These are phyloP conservation scores for Ophion ventricosus DNA, from an alignment of 2,888 invertebrate species.

Conservation along the genomic window DNA sequence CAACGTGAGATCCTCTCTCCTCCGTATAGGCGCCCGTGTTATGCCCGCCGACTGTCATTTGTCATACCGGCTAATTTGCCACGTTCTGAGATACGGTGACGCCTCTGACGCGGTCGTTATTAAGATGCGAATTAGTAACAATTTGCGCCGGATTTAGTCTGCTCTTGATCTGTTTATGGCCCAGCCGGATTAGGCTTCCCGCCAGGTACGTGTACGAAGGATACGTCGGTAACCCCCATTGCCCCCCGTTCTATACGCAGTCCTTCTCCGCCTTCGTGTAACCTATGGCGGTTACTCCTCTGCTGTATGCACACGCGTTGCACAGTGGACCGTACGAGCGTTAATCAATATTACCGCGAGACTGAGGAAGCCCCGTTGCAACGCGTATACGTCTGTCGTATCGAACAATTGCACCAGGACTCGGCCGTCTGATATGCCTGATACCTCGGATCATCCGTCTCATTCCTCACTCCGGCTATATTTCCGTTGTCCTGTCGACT, in stretches of 20 bases:
- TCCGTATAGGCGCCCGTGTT: conserved; percentile 70
- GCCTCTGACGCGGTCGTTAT: conserved; percentile 83
- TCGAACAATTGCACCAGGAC: conserved; percentile 66
- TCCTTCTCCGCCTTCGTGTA: conserved; percentile 56
- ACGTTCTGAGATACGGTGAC: conserved; percentile 83
- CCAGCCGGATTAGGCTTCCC: conserved; percentile 80
- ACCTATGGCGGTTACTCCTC: conserved; percentile 41
- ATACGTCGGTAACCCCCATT: conserved; percentile 68
- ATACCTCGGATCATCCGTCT: conserved; percentile 67
- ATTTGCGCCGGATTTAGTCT: conserved; percentile 83
- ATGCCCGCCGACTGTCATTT: conserved; percentile 79
- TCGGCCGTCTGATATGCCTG: conserved; percentile 63
- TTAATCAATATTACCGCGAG: conserved; percentile 82
- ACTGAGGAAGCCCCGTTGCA: conserved; percentile 56
- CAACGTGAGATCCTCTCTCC: conserved; percentile 37
- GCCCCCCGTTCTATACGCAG: conserved; percentile 54
- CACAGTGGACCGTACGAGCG: conserved; percentile 67
- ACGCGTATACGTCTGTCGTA: conserved; percentile 61
- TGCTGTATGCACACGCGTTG: conserved; percentile 15
- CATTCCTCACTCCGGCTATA: conserved; percentile 58
- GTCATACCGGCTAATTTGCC: conserved; percentile 83
- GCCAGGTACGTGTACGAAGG: conserved; percentile 74
- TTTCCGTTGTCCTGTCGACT: conserved; percentile 56
- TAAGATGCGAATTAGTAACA: conserved; percentile 84
- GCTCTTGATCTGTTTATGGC: conserved; percentile 83